phyloP scores from a whole-genome alignment of 64 coral and sea anemone genomes.

The Trachythela sp. region DNA sequence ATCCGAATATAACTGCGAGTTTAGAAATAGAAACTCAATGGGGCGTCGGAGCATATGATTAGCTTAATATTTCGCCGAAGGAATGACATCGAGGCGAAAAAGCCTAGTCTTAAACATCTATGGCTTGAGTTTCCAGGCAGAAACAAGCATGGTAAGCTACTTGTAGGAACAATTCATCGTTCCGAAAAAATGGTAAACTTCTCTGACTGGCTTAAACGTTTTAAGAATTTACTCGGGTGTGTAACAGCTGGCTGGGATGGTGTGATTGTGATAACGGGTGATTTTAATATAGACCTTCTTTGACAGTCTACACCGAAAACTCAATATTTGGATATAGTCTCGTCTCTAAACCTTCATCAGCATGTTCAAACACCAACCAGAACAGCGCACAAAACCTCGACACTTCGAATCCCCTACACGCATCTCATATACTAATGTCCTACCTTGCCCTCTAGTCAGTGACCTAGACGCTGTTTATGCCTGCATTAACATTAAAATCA shows the following conservation, averaged over 20 bases:
- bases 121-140: background rate
- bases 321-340: conserved; percentile 22
- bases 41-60: background rate
- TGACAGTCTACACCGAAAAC: conserved; percentile 3
- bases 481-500: conserved; percentile 32
- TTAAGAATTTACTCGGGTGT: background rate
- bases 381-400: conserved; percentile 17
- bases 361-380: conserved; percentile 38
- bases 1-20: background rate
- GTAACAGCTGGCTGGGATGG: background rate
- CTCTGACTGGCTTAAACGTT: background rate
- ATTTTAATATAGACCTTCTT: conserved; percentile 28
- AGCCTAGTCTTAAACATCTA: background rate
- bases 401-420: conserved; percentile 26
- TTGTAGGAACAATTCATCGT: background rate
- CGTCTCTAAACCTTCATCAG: conserved; percentile 31
- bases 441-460: conserved; percentile 36
- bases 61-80: background rate
- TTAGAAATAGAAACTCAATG: background rate
- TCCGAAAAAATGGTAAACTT: background rate
- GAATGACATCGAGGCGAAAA: background rate
- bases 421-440: conserved; percentile 27
- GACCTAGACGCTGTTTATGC: conserved; percentile 30
- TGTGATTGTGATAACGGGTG: conserved; percentile 16
- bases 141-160: background rate